Percentiles rank a stretch among this genome's conserved stretches.
These are phyloP conservation scores for Palythoa caribaeorum DNA, from an alignment of 92 coral and sea anemone species.

Conservation along the genomic window DNA sequence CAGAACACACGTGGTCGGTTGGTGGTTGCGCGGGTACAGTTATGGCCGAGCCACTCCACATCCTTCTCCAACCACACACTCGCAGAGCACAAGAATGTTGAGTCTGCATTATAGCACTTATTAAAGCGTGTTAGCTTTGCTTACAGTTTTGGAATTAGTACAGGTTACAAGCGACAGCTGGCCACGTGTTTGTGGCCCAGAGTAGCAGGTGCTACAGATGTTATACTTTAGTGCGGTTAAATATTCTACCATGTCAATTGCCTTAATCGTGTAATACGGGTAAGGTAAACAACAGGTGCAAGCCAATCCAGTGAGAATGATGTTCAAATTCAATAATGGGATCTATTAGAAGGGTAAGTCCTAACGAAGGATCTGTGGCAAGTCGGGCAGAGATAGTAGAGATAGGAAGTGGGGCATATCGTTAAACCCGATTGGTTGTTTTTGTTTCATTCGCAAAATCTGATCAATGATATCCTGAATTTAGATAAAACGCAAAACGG, in stretches of 20 bases:
- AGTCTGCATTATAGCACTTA: too few species aligned
- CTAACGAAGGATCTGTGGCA: not conserved
- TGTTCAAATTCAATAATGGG: constrained; percentile 11
- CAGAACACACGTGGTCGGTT: not conserved
- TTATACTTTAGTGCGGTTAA: not conserved
- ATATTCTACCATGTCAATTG: not conserved
- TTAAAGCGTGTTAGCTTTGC: too few species aligned
- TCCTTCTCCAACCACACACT: not conserved
- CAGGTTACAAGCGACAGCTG: constrained; percentile 12
- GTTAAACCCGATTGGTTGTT: constrained; percentile 26
- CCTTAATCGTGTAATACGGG: not conserved
- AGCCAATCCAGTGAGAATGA: not conserved
- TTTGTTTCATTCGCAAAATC: not conserved
- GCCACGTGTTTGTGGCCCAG: constrained; percentile 1
- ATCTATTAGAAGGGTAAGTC: not conserved
- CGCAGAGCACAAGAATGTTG: constrained; percentile 1
- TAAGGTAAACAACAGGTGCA: not conserved
- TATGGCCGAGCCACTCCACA: constrained; percentile 43
- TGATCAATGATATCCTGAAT: constrained; percentile 50
- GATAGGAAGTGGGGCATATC: constrained; percentile 46
- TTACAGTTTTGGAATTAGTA: constrained; percentile 2
- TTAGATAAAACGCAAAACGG: constrained; percentile 48
- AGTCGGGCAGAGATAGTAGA: constrained; percentile 21
- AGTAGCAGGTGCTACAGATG: not conserved
- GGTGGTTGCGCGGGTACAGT: constrained; percentile 13